Base-by-base conservation (phyloP, 1,140 invertebrate genomes). In the Lordiphosa collinella region DNA sequence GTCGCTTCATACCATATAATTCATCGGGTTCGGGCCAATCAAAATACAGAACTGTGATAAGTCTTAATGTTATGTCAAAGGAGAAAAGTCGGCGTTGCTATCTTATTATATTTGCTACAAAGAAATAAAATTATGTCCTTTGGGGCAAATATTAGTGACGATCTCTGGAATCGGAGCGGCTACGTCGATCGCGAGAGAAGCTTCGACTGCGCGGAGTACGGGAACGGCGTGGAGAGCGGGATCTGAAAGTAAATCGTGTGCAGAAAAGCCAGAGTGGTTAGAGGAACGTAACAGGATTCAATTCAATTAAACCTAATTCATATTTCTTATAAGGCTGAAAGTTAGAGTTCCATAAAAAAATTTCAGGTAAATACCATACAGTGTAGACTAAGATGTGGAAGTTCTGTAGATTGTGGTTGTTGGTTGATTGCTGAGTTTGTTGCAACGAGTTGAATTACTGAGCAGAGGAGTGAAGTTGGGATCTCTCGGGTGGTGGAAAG, bases 181-280 rank as follows among this genome's bases (percentile, higher is more conserved):
- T 75, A 51, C 71, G 55, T 6, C 71, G 53, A 16, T 74, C 71
- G 13, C 71, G 64, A 25, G 71, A 74, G 12, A 69, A 75, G 54
- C 71, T 74, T 4, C 71, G 71, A 36, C 71, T 74, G 14, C 71
- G 71, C n/a, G 71, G 71, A 14, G 71, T 59, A 14, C 71, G 71
- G 13, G 71, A 74, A 13, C 71, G 71, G 11, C 65, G 66, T 34
- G 71, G 71, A 13, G 71, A 75, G 16, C 71, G 71, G 18, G 71
- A 74, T 37, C 71, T 74, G 71, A 31, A 74, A 74, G 16, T 37
- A 35, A 60, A 11, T 38, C 35, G 31, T 67, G 34, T n/a, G 37
- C 31, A 37, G 11, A 58, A 55, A 16, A 38, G 5, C 8, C 29
- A 48, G 22, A 35, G 51, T 52, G 41, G 43, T 43, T 51, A 41